Percentiles rank a stretch among this genome's conserved stretches.
phyloP scores from a whole-genome alignment of 2,113 vertebrate species.

The Hippopotamus amphibius region DNA sequence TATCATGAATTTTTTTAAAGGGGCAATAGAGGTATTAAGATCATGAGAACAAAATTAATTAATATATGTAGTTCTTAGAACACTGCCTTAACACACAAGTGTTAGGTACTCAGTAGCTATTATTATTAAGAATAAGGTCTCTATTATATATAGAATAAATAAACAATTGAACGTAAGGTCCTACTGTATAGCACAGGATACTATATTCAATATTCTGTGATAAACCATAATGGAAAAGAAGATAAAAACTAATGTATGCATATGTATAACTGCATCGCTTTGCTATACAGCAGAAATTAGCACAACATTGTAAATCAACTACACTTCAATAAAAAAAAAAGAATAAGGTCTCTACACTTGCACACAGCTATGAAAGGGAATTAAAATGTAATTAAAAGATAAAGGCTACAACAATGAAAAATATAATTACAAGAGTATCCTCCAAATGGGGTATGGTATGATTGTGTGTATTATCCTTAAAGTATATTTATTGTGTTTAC shows the following conservation, averaged over 20 bases:
- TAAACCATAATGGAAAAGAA: background rate
- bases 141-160: background rate
- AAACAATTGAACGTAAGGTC: background rate
- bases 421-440: background rate
- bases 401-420: background rate
- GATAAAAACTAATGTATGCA: background rate
- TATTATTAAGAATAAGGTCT: background rate
- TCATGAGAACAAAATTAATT: constrained; percentile 34
- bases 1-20: background rate
- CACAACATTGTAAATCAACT: background rate
- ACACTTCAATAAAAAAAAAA: background rate
- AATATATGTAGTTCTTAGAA: background rate
- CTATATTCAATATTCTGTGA: background rate
- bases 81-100: background rate
- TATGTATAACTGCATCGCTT: background rate
- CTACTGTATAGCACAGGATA: background rate
- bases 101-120: background rate
- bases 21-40: background rate
- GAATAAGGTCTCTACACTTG: background rate
- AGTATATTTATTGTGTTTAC: background rate
- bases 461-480: background rate
- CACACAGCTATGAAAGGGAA: background rate
- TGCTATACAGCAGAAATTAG: background rate
- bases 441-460: background rate
- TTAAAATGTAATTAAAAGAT: constrained; percentile 28